These are phyloP conservation scores for Gibbula magus DNA, from an alignment of 2,888 invertebrate species.

Conservation along the genomic window DNA sequence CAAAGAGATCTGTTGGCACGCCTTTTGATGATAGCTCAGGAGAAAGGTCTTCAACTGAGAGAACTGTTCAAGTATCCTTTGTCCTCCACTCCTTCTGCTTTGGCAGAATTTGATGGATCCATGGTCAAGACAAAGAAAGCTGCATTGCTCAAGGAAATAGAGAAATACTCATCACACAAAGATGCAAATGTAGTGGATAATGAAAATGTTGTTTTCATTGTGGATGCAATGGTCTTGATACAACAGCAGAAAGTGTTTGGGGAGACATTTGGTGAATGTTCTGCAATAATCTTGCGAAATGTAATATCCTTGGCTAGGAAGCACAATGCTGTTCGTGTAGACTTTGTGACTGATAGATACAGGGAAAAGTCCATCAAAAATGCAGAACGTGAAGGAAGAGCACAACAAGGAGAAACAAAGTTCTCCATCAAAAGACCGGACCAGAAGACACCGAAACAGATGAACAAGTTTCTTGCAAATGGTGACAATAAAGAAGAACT, in stretches of 20 bases:
- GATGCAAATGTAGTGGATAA: too few relatives aligned
- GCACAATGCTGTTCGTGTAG: neutral
- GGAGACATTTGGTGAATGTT: slow-evolving; percentile 15
- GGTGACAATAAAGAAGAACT: slow-evolving; percentile 17
- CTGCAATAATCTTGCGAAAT: neutral
- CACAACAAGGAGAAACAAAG: neutral
- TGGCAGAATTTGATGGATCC: slow-evolving; percentile 9
- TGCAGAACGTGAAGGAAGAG: neutral
- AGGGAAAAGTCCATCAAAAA: neutral
- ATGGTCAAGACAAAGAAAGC: slow-evolving; percentile 14
- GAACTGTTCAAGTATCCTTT: slow-evolving; percentile 8
- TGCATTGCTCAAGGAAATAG: neutral
- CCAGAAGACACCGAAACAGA: slow-evolving; percentile 11
- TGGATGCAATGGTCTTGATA: slow-evolving; percentile 20
- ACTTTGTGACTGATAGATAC: slow-evolving; percentile 23
- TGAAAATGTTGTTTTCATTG: neutral
- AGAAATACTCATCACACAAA: neutral
- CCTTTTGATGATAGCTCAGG: slow-evolving; percentile 11
- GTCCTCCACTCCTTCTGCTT: neutral
- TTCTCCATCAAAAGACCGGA: slow-evolving; percentile 20
- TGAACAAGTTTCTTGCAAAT: slow-evolving; percentile 7
- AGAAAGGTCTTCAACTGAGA: slow-evolving; percentile 13
- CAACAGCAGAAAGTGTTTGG: slow-evolving; percentile 13
- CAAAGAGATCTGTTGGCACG: neutral
- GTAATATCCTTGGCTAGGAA: neutral